Conservation (phyloP, 1,140 invertebrate species). For the Cepaea nemoralis region DNA sequence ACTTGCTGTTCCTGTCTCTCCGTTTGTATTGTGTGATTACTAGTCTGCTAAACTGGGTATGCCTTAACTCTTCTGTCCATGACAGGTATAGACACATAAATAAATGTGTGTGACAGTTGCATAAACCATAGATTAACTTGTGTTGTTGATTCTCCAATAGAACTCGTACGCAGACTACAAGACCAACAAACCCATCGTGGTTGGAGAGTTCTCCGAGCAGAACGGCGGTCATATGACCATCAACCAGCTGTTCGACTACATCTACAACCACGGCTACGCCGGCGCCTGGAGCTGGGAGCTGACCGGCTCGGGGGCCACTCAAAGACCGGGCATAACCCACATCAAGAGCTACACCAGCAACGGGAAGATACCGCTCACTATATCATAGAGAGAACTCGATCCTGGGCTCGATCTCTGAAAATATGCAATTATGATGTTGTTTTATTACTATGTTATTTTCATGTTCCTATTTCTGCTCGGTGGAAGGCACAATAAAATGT, state of each 20-base stretch:
- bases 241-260: constrained; percentile 63
- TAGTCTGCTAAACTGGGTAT: no score
- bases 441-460: no score
- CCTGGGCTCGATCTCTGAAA: no score
- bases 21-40: no score
- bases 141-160: constrained; percentile 51
- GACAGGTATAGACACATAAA: no score
- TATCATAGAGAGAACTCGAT: neutral
- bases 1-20: no score
- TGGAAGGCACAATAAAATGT: no score
- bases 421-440: no score
- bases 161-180: constrained; percentile 58
- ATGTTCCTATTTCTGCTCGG: no score
- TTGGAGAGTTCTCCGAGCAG: constrained; percentile 68
- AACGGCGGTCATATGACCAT: constrained; percentile 60
- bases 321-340: constrained; percentile 23
- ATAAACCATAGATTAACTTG: no score
- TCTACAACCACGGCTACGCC: constrained; percentile 68
- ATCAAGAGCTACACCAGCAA: constrained; percentile 16
- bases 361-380: neutral
- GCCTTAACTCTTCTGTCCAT: no score
- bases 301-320: neutral
- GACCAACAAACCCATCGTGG: constrained; percentile 69
- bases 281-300: constrained; percentile 66
- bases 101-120: no score